These are phyloP conservation scores for Troilus luridus DNA, from an alignment of 2,888 invertebrate genomes.

Conservation along the genomic window DNA sequence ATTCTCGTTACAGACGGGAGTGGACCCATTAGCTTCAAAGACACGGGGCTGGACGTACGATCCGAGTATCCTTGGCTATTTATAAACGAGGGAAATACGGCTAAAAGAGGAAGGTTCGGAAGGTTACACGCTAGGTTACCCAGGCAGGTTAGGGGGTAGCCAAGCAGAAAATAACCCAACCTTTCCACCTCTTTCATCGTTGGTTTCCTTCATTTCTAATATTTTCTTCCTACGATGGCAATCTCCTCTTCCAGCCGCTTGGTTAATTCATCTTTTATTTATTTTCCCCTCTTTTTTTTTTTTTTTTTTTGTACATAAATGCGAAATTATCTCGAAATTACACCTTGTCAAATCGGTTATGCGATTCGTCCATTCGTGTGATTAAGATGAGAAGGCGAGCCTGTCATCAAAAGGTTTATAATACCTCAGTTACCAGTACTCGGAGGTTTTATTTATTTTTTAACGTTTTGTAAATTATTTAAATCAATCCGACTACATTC, in stretches of 20 bases:
- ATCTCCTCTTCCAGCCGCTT: conserved; percentile 23
- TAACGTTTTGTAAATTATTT: background rate
- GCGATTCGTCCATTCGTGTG: background rate
- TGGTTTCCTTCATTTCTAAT: conserved; percentile 52
- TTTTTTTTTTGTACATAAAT: conserved; percentile 9
- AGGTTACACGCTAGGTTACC: conserved; percentile 58
- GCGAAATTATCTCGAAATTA: conserved; percentile 35
- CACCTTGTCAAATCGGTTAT: background rate
- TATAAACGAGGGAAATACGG: conserved; percentile 43
- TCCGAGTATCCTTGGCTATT: conserved; percentile 11
- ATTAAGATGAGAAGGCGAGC: background rate
- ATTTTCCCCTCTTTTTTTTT: background rate
- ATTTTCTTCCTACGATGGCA: conserved; percentile 33
- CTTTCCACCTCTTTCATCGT: conserved; percentile 56
- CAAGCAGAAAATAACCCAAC: conserved; percentile 55
- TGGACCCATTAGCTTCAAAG: background rate
- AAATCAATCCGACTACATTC: background rate
- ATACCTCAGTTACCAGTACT: background rate
- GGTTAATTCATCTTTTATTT: conserved; percentile 49
- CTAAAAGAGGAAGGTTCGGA: conserved; percentile 47
- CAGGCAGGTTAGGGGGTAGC: conserved; percentile 53
- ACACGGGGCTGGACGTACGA: background rate
- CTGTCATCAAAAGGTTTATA: background rate
- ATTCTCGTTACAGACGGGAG: background rate
- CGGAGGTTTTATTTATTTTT: background rate